phyloP scores from a whole-genome alignment of 2,888 invertebrate genomes.

The Gortyna flavago region DNA sequence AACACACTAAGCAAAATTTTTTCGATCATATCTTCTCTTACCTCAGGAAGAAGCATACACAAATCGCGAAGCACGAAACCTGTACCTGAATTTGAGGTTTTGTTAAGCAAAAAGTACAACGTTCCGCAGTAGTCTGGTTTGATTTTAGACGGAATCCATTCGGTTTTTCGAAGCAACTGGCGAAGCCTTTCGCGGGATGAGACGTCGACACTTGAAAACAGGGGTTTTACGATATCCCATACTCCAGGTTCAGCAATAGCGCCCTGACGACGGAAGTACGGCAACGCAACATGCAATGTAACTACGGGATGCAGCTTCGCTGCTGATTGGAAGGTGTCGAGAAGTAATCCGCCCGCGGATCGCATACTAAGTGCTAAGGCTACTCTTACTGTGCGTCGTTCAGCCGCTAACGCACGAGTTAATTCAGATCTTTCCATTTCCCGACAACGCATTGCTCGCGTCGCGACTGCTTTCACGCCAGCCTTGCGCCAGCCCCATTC shows the following conservation, averaged over 20 bases:
- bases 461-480: constrained; percentile 78
- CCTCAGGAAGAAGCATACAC: constrained; percentile 66
- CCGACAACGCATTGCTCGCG: constrained; percentile 71
- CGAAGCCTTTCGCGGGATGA: constrained; percentile 48
- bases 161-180: constrained; percentile 45
- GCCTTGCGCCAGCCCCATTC: constrained; percentile 70
- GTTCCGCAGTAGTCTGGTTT: constrained; percentile 72
- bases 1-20: constrained; percentile 61
- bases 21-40: constrained; percentile 61
- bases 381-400: constrained; percentile 71
- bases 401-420: constrained; percentile 66
- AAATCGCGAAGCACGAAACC: constrained; percentile 65
- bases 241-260: constrained; percentile 62
- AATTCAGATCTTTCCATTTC: constrained; percentile 59
- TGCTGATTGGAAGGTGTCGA: constrained; percentile 44
- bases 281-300: constrained; percentile 71
- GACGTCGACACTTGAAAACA: constrained; percentile 69
- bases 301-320: constrained; percentile 46
- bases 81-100: constrained; percentile 52
- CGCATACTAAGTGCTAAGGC: constrained; percentile 69
- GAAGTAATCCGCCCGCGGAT: background rate
- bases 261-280: constrained; percentile 62
- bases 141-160: constrained; percentile 69
- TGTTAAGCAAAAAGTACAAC: constrained; percentile 66
- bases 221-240: constrained; percentile 75